Percentiles rank a stretch among this genome's conserved stretches.
Evolutionary conservation across 92 coral and sea anemone genomes (phyloP).

Genomic region (Anthopleura xanthogrammica): DNA sequence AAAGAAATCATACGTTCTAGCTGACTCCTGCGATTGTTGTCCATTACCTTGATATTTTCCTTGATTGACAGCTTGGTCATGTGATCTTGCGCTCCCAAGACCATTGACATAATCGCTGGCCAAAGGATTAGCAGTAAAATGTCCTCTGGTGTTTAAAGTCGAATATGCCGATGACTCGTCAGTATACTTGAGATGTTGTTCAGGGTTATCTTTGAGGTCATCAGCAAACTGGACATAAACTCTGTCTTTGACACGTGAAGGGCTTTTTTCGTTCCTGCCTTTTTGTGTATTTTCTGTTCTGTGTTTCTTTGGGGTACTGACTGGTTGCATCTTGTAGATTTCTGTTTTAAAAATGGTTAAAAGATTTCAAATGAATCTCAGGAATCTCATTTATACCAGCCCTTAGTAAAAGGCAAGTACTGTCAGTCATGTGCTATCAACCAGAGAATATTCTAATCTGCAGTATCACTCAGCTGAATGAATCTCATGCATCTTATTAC

Average conservation of each 20-base stretch:
- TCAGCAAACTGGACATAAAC: constrained; percentile 79
- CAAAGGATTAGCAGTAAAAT: constrained; percentile 76
- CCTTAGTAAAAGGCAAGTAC: too few relatives aligned
- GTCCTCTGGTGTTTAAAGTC: constrained; percentile 66
- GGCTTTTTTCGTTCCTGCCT: constrained; percentile 16
- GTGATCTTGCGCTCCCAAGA: constrained; percentile 21
- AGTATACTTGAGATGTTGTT: constrained; percentile 67
- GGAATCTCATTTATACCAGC: too few relatives aligned
- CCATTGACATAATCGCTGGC: constrained; percentile 14
- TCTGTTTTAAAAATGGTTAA: constrained; percentile 27
- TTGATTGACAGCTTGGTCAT: constrained; percentile 23
- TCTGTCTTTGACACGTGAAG: constrained; percentile 64
- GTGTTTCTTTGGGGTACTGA: constrained; percentile 48
- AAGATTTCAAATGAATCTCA: not conserved
- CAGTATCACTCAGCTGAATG: too few relatives aligned
- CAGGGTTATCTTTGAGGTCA: constrained; percentile 31
- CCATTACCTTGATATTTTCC: constrained; percentile 1
- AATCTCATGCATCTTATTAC: not conserved
- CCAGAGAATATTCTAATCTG: not conserved
- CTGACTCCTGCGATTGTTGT: constrained; percentile 13
- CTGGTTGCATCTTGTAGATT: constrained; percentile 57
- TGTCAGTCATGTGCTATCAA: not conserved
- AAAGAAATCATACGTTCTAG: constrained; percentile 36
- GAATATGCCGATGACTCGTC: constrained; percentile 75
- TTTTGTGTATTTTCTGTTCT: constrained; percentile 32